Percentiles rank a stretch among this genome's conserved stretches.
These are phyloP conservation scores for Notamacropus eugenii DNA, from an alignment of 2,797 vertebrate species.

Conservation along the genomic window DNA sequence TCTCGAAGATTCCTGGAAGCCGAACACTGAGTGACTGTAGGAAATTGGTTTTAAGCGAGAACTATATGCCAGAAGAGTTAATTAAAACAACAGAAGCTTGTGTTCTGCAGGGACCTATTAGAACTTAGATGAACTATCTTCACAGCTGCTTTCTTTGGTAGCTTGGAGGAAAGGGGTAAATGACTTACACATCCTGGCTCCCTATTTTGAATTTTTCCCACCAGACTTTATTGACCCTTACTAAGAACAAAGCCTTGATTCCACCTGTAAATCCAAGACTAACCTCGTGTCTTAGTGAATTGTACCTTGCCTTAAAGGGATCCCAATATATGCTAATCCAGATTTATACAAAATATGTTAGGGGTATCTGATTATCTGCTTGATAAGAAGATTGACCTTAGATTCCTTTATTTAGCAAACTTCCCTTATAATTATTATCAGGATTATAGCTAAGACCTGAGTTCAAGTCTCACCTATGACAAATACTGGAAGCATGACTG, in stretches of 20 bases:
- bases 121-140: background rate
- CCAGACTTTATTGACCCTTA: background rate
- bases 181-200: background rate
- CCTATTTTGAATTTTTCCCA: background rate
- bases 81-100: background rate
- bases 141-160: background rate
- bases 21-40: slow-evolving; percentile 31
- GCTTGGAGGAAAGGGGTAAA: background rate
- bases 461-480: background rate
- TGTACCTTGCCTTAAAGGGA: background rate
- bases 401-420: background rate
- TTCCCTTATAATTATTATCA: background rate
- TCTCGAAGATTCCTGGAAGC: slow-evolving; percentile 88
- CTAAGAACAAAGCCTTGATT: background rate
- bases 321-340: background rate
- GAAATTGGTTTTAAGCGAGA: background rate
- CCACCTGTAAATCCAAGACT: background rate
- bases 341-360: background rate
- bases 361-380: background rate
- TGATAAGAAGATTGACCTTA: background rate
- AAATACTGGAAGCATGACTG: background rate
- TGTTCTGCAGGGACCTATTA: background rate
- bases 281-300: background rate
- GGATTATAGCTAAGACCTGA: background rate
- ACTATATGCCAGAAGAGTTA: background rate